Base-by-base conservation (phyloP, 2,888 invertebrate species). In the Drosophila bunnanda region DNA sequence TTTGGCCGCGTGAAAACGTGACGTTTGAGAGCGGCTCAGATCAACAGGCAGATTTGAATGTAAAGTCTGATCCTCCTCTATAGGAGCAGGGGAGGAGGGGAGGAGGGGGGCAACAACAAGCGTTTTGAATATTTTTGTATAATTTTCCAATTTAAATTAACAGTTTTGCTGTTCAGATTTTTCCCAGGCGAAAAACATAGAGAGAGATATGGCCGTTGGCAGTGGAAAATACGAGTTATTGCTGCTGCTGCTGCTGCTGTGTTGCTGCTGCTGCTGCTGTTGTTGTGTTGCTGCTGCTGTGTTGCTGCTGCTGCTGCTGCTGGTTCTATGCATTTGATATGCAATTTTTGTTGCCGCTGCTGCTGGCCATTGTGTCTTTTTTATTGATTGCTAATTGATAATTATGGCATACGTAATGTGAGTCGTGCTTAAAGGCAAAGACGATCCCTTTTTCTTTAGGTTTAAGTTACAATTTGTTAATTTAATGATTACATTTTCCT, bases 121-220 rank as follows among this genome's bases (percentile, higher is more conserved):
- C 80, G 80, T 88, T 87, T 82, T 86, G 79, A 90, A 90, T 90
- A 88, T 83, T 90, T 90, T 89, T 85, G 89, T 91, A 90, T 91
- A 91, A 91, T 91, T 91, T 91, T 89, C 90, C 91, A 91, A 91
- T 91, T 90, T 90, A 90, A 91, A 91, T 90, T 89, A 90, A 87
- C 71, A 79, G 82, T 78, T 74, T 75, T 77, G 73, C 32, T 72
- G 68, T 20, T 64, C 65, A 53, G 75, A 82, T 80, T 82, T 90
- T 90, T 90, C 91, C 90, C 91, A 90, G 90, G 90, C 90, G 77
- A 58, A 54, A 58, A 64, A 67, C 62, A 58, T 56, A 44, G 41
- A 41, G 52, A 54, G 34, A 64, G 43, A 62, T 71, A 38, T 61
- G 83, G 77, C 87, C 87, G 71, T 69, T 76, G 82, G 87, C 82